Evolutionary conservation across 2,113 vertebrate genomes (phyloP), one percentile per base, ranked within the genome.

Genomic region (Varanus salvator): DNA sequence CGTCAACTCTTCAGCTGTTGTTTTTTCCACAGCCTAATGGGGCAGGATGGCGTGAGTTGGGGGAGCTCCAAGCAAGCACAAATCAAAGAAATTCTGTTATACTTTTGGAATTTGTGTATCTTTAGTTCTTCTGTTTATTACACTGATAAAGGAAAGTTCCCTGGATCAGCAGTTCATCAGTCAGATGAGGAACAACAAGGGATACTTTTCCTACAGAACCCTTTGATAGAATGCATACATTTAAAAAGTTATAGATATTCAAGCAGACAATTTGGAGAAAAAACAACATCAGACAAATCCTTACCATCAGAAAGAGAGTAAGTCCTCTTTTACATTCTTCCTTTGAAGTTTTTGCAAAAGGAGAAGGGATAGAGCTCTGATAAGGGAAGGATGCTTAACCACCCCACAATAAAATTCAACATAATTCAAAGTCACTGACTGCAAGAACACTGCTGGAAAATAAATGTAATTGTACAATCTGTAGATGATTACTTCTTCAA

Each of bases 271-370:
- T 60, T 88, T 75, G 57, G n/a, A 11, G 1, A 8, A 0, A 57
- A 4, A 8, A 85, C 77, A 91, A 92, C 54, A 85, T 60, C 27
- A 72, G 72, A 90, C 76, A 93, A 76, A 94, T 91, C 80, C 87
- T 19, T 90, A 86, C 86, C 76, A 31, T 92, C 1, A 0, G 90
- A 90, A 90, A 94, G 92, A 92, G 92, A 87, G 78, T 86, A 92
- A 91, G 86, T 78, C 94, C 38, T 85, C 71, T 95, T 92, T 94
- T 91, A 71, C 85, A 89, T 95, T 93, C 92, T 92, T 95, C 82
- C 95, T 96, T 96, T 96, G 95, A 96, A 96, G 96, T 92, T 95
- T 90, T 87, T 91, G 94, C 87, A 96, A 91, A 92, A 93, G 92
- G 89, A 92, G 91, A 96, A 85, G 74, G n/a, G 75, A 66, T 78